A percentile compares a stretch with the other conserved stretches of the same genome.
Conservation (phyloP, 2,888 invertebrate genomes). For the Adelphocoris suturalis region DNA sequence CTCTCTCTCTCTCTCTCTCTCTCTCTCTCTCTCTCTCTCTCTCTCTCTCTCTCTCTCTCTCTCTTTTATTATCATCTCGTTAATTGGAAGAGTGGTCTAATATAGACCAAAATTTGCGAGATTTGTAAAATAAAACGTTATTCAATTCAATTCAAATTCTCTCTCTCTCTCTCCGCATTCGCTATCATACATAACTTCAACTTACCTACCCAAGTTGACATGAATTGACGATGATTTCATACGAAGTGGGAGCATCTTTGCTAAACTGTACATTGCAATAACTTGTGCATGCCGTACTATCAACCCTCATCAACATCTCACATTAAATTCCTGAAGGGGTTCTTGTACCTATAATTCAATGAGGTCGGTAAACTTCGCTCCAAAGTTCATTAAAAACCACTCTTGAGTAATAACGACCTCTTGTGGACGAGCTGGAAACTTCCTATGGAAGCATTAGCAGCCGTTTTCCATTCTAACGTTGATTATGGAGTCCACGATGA, state of each 20-base stretch:
- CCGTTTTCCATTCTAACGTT: conserved; percentile 5
- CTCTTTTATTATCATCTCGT: no score
- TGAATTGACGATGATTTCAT: no score
- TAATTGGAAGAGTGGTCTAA: no score
- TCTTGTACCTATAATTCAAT: conserved; percentile 5
- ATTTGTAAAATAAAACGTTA: no score
- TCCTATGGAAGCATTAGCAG: background rate
- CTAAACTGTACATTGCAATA: background rate
- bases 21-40: no score
- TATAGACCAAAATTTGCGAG: no score
- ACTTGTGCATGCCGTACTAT: background rate
- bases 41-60: no score
- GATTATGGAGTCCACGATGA: conserved; percentile 1
- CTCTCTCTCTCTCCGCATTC: no score
- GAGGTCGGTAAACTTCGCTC: background rate
- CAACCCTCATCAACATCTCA: background rate
- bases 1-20: no score
- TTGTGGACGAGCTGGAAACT: conserved; percentile 32
- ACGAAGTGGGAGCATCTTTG: background rate
- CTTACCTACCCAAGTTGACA: no score
- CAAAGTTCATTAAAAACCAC: conserved; percentile 33
- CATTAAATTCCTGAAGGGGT: background rate
- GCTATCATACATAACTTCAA: no score
- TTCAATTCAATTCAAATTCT: no score
- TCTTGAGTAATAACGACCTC: conserved; percentile 35